Evolutionary conservation across 1,140 invertebrate species (phyloP), one percentile per base, ranked within the genome.

Genomic region (Dysdera silvatica): DNA sequence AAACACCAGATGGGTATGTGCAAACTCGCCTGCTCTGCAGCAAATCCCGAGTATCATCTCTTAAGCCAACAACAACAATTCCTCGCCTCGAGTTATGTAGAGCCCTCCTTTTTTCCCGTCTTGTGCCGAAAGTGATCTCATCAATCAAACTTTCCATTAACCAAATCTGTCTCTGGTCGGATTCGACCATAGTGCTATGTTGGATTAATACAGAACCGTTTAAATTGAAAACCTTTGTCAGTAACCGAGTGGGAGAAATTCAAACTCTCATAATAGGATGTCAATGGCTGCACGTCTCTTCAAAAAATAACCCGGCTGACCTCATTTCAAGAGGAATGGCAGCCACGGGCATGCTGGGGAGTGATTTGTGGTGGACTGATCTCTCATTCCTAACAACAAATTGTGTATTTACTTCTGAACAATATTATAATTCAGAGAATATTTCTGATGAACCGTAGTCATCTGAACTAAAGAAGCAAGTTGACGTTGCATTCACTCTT

Each of bases 211-310:
- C 10, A 20, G 57, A 28, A 8, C 69, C 70, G 12, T 53, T 69
- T 24, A 69, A 70, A 65, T 72, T 68, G 58, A 73, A 77, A 62
- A 73, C 71, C 3, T 80, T 75, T 65, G 75, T 79, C 0, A 73
- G 73, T 3, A 78, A 77, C 64, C 65, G 76, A 32, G 70, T 77
- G 0, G n/a, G n/a, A n/a, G n/a, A n/a, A n/a, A n/a, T n/a, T n/a
- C n/a, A n/a, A n/a, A n/a, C n/a, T n/a, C n/a, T n/a, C n/a, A n/a
- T n/a, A n/a, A n/a, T n/a, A n/a, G n/a, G n/a, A n/a, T n/a, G n/a
- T n/a, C n/a, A n/a, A n/a, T n/a, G n/a, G n/a, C n/a, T n/a, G n/a
- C n/a, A n/a, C n/a, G n/a, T n/a, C n/a, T n/a, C n/a, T n/a, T n/a
- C n/a, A n/a, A n/a, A n/a, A n/a, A n/a, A n/a, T n/a, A n/a, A n/a